These are phyloP conservation scores for Anthopleura xanthogrammica DNA, from an alignment of 92 coral and sea anemone genomes.

Conservation along the genomic window DNA sequence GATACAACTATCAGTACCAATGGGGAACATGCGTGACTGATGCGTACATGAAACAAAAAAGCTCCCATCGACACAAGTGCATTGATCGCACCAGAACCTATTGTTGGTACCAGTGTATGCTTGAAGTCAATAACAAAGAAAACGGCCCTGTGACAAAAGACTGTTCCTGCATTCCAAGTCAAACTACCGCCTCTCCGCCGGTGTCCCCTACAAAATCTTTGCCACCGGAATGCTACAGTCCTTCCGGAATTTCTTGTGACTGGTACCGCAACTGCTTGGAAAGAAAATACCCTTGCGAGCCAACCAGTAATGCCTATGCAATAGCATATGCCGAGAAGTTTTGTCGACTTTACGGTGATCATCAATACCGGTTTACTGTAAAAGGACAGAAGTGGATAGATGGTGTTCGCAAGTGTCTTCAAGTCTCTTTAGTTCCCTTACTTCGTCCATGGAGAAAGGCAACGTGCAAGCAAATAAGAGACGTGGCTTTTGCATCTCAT, in stretches of 20 bases:
- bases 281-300: constrained; percentile 58
- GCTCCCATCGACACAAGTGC: not conserved
- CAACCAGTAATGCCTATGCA: constrained; percentile 56
- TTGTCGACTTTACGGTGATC: constrained; percentile 39
- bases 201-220: constrained; percentile 12
- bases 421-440: constrained; percentile 51
- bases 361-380: constrained; percentile 10
- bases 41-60: constrained; percentile 52
- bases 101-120: constrained; percentile 76
- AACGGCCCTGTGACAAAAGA: constrained; percentile 37
- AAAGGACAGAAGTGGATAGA: constrained; percentile 56
- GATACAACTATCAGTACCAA: constrained; percentile 27
- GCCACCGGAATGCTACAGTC: constrained; percentile 59
- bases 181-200: not conserved
- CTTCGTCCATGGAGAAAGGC: constrained; percentile 47
- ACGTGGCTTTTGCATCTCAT: constrained; percentile 47
- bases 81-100: not conserved
- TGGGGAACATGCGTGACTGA: constrained; percentile 9
- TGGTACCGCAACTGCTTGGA: constrained; percentile 70
- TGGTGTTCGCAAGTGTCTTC: constrained; percentile 62
- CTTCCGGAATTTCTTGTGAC: constrained; percentile 54
- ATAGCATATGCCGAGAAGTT: constrained; percentile 58
- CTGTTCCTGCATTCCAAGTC: constrained; percentile 49
- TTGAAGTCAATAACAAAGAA: constrained; percentile 47
- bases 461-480: constrained; percentile 54